These are phyloP conservation scores for Rhodinocichla rosea DNA, from an alignment of 2,113 vertebrate genomes.

Conservation along the genomic window DNA sequence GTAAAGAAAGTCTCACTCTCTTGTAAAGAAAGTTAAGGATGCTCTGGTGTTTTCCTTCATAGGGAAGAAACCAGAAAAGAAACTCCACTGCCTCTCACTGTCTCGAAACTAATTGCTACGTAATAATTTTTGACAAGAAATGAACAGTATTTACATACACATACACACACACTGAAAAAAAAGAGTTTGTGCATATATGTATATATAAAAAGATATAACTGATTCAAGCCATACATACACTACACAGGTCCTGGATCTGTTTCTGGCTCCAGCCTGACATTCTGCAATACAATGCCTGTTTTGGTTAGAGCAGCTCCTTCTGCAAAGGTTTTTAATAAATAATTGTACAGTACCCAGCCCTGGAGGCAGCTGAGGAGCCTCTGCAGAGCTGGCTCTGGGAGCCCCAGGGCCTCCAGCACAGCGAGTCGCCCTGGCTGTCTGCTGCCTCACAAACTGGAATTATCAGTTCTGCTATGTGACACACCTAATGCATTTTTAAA, in stretches of 20 bases:
- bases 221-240: neutral
- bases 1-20: neutral
- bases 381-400: neutral
- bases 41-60: neutral
- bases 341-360: neutral
- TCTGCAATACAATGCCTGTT: neutral
- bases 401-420: neutral
- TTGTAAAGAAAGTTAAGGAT: neutral
- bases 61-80: neutral
- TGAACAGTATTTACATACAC: neutral
- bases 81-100: neutral
- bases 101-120: neutral
- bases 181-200: fast-evolving
- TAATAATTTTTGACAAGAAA: neutral
- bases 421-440: fast-evolving
- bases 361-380: neutral
- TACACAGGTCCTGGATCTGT: neutral
- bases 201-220: neutral
- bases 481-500: neutral
- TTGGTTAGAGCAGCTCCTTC: neutral
- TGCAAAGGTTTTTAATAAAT: neutral
- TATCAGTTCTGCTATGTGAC: neutral
- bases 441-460: neutral
- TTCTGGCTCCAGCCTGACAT: neutral
- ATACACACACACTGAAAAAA: neutral